Evolutionary conservation across 2,113 vertebrate species (phyloP), one percentile per base, ranked within the genome.

Genomic region (Ploceus nigricollis): DNA sequence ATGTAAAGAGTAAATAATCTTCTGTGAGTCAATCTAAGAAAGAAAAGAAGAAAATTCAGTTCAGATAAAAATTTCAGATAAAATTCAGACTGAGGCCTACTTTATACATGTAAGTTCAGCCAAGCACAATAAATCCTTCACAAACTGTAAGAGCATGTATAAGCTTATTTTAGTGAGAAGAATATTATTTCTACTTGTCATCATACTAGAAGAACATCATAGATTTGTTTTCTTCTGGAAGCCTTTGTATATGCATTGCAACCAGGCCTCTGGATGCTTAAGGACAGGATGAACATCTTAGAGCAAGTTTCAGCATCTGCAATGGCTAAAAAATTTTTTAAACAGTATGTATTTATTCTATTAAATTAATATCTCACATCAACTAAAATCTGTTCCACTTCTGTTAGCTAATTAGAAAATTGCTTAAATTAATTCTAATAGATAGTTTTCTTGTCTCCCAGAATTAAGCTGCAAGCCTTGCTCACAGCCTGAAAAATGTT

Each of bases 371-470:
- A 89, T 83, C 45, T 86, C 70, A 76, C 53, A 58, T 93, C 76
- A 51, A 91, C 37, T 93, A 47, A 96, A 97, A 94, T 61, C 33
- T 94, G 50, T 93, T 95, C 20, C 63, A 75, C 53, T 90, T 65
- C 39, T 88, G 78, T 57, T 96, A 96, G 91, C 51, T 95, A 87
- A 93, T 88, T 85, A 94, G 60, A 94, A 97, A 97, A 86, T 72
- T 90, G 65, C 68, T 82, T 89, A 79, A 90, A 91, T 75, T 50
- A 96, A 50, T 73, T 79, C 39, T 31, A 86, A 47, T 9, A 6
- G 15, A 39, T 37, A 65, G 81, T 77, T 93, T 39, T 84, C 39
- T 87, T 61, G 22, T 14, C 33, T 66, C 11, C 77, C 54, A 89
- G 42, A 91, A 66, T 57, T 37, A 58, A 45, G 10, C 25, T 60